These are phyloP conservation scores for Pyrochroa serraticornis DNA, from an alignment of 2,888 invertebrate genomes.

Conservation along the genomic window DNA sequence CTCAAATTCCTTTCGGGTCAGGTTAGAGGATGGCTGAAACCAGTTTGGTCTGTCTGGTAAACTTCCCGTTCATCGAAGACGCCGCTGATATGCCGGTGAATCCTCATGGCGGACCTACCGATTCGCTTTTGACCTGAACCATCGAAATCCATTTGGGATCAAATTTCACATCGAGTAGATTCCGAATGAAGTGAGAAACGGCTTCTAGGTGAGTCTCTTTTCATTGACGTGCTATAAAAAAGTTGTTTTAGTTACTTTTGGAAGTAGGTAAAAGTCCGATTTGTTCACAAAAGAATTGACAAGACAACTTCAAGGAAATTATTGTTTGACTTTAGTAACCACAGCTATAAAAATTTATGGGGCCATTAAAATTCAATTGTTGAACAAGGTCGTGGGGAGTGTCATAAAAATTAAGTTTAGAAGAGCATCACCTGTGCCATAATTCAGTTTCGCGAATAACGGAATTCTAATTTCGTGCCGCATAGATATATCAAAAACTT, in stretches of 20 bases:
- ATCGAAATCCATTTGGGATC: too few species aligned
- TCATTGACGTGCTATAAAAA: background rate
- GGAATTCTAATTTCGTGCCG: too few species aligned
- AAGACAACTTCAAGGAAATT: background rate
- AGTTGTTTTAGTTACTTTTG: background rate
- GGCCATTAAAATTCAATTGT: slow-evolving; percentile 20
- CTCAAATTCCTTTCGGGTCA: slow-evolving; percentile 26
- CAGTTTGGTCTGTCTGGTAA: slow-evolving; percentile 27
- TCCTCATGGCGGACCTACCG: too few species aligned
- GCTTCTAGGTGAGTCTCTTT: too few species aligned
- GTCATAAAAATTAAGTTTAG: slow-evolving; percentile 13
- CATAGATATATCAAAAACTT: too few species aligned
- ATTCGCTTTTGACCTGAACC: too few species aligned
- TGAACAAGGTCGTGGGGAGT: slow-evolving; percentile 23
- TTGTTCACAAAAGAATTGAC: background rate
- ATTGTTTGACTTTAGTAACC: slow-evolving; percentile 3
- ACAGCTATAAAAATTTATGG: slow-evolving; percentile 23
- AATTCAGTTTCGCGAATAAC: too few species aligned
- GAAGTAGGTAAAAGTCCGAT: background rate
- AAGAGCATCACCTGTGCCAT: slow-evolving; percentile 15
- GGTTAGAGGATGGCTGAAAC: slow-evolving; percentile 19
- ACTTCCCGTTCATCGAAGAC: slow-evolving; percentile 23
- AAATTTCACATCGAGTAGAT: too few species aligned
- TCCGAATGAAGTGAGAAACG: too few species aligned
- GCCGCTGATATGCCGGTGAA: background rate